Base-by-base conservation (phyloP, 2,888 invertebrate species). In the Archips crataeganus region DNA sequence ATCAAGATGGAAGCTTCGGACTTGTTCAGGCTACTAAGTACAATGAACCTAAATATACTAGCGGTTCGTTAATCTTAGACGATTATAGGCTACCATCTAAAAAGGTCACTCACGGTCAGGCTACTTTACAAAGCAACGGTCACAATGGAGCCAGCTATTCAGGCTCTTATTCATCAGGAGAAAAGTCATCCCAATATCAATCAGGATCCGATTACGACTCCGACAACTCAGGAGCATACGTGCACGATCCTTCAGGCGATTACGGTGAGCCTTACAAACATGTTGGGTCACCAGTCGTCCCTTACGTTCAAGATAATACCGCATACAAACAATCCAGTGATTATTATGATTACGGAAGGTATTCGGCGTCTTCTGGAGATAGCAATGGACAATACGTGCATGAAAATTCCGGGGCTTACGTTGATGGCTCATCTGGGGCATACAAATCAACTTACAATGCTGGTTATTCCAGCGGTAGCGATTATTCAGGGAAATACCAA, bases 211-310 rank as follows among this genome's bases (percentile, higher is more conserved):
- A 79, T 75, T 85, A 85, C 69, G 84, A 90, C n/a, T 84, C 83
- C 42, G 89, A 91, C 51, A 82, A 88, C 67, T 89, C 93, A 15
- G 95, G 95, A n/a, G 88, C 89, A 2, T 95, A 95, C 77, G 85
- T 93, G 3, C 94, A 95, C 76, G 94, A 95, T 77, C 90, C 94
- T 75, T 82, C 92, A 3, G 94, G 94, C 45, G 94, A 95, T 74
- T 85, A 87, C 54, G 94, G 93, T 2, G 88, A 86, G 71, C 93
- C 94, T 23, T 95, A 95, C 78, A 87, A 82, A 74, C 94, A 95
- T 75, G 78, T 87, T n/a, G 88, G 84, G 45, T 86, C 91, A 0
- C 88, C 90, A 42, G 83, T 80, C 8, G 87, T 85, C n/a, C 90
- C 92, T 5, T 94, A 95, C 74, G 70, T 85, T 2, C 94, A 93